Evolutionary conservation across 1,140 invertebrate species (phyloP), one percentile per base, ranked within the genome.

Genomic region (Thrips palmi): DNA sequence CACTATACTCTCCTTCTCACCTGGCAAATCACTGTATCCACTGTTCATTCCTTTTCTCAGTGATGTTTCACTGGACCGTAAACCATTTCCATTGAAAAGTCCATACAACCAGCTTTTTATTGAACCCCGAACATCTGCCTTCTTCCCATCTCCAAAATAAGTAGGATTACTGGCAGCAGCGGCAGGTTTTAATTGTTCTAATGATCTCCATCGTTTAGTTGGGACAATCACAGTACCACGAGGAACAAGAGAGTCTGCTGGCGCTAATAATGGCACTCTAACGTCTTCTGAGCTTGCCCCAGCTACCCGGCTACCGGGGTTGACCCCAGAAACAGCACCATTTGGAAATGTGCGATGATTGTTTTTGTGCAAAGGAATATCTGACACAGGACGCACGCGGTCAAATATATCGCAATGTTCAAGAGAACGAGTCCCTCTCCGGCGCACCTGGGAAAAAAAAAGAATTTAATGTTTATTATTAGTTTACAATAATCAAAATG

Each of bases 101-200:
- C 71, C 71, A 12, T 72, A 63, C 20, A 80, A 52, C 73, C 75
- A 80, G 42, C 67, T 65, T 27, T 78, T 58, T n/a, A n/a, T n/a
- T n/a, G n/a, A n/a, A n/a, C n/a, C n/a, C n/a, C n/a, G n/a, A n/a
- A n/a, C n/a, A n/a, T n/a, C n/a, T n/a, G n/a, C n/a, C n/a, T n/a
- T n/a, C n/a, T n/a, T n/a, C n/a, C n/a, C n/a, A n/a, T n/a, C n/a
- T n/a, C n/a, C n/a, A n/a, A n/a, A n/a, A n/a, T n/a, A n/a, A n/a
- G n/a, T n/a, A n/a, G 4, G 66, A 67, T 47, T 60, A 64, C 37
- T 67, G 64, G 14, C 55, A 52, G 7, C 57, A 58, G 7, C 31
- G 8, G 8, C 15, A 10, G 8, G 8, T 8, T 10, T 15, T 10
- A 15, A 8, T 15, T 33, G 8, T 33, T 11, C 8, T 33, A 33